These are phyloP conservation scores for Neolamprologus ventralis DNA, from an alignment of 2,113 vertebrate genomes.

Conservation along the genomic window DNA sequence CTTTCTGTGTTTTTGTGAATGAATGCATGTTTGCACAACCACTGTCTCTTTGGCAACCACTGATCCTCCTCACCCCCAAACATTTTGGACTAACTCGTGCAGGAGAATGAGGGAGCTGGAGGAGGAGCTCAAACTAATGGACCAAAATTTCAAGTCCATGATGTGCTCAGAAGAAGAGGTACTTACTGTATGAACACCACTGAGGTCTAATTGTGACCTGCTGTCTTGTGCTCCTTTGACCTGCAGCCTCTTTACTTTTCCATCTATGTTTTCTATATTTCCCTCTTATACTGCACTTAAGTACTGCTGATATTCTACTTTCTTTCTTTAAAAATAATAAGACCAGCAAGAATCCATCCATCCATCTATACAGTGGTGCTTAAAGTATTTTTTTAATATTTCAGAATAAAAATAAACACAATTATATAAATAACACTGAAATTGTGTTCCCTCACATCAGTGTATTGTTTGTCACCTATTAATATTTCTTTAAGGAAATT, in stretches of 20 bases:
- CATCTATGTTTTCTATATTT: not conserved
- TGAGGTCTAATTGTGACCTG: not conserved
- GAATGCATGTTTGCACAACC: conserved; percentile 54
- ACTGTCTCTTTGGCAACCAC: conserved; percentile 7
- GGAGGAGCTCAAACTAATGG: conserved; percentile 92
- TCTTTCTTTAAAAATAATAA: not conserved
- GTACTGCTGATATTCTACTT: not conserved
- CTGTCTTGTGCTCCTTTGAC: not conserved
- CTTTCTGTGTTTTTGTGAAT: conserved; percentile 25
- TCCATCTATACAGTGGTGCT: not conserved
- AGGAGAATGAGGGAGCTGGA: conserved; percentile 89
- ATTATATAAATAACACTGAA: not conserved
- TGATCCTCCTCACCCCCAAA: not conserved
- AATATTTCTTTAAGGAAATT: not conserved
- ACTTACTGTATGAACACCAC: conserved; percentile 53
- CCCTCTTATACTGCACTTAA: not conserved
- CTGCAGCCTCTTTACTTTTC: not conserved
- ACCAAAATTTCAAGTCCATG: conserved; percentile 94
- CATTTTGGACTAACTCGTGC: conserved; percentile 63
- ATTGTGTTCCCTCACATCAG: not conserved
- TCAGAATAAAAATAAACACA: not conserved
- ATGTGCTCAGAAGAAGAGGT: conserved; percentile 98
- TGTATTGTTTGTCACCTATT: not conserved
- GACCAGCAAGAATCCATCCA: not conserved
- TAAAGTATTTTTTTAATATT: not conserved